Base-by-base conservation (phyloP, 92 coral and sea anemone genomes). In the Chrysogorgia sp. region DNA sequence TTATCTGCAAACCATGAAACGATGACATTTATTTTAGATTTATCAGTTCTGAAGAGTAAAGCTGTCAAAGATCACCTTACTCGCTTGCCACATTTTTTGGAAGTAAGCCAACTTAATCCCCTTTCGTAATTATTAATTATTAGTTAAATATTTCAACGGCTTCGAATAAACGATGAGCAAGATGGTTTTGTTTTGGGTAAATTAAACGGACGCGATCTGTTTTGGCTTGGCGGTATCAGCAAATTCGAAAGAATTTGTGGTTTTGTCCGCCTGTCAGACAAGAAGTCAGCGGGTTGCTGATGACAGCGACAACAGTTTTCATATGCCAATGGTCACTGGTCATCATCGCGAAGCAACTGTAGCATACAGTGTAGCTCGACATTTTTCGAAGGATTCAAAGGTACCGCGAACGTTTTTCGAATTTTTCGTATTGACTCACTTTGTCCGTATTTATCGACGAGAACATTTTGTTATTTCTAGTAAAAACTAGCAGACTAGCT, bases 1-100 rank as follows among this genome's bases (percentile, higher is more conserved):
- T 23, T 57, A 23, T 23, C 63, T 13, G 7, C 63, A 23, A 52
- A 52, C 59, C 50, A 43, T 43, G 50, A 57, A 23, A 57, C 63
- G 3, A 23, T 57, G 23, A 19, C 63, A 57, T 57, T 57, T 23
- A 52, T 52, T 29, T 23, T 47, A 6, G 17, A 15, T 47, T 47
- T 29, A 57, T 57, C 31, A 57, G 63, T 15, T 57, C 29, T 8
- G 17, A 57, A 9, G 50, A 19, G 34, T 29, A 14, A 57, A 57
- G 63, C 63, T 57, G 63, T 57, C 31, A 57, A 3, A 57, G 10
- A 57, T 57, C 63, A 57, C 7, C 63, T 57, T 57, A 29, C 63
- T 47, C 32, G 34, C 17, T 29, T 13, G 23, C 63, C 4, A 57
- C 23, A 57, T 57, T 4, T 23, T 57, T 14, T 7, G 29, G 63